A percentile compares a stretch with the other conserved stretches of the same genome.
phyloP scores from a whole-genome alignment of 2,888 invertebrate genomes.

The Cephalotes varians region DNA sequence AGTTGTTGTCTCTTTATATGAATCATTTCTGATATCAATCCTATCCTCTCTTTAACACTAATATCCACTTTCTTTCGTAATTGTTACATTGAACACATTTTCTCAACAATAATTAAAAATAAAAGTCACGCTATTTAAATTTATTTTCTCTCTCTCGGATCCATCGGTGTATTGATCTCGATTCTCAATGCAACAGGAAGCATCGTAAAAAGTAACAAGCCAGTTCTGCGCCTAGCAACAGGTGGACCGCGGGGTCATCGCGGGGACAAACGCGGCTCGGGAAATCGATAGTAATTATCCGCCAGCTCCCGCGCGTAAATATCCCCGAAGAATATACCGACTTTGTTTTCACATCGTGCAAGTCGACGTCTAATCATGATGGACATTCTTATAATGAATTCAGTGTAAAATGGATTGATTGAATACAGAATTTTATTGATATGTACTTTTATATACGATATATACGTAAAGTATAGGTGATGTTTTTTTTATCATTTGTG shows the following conservation, averaged over 20 bases:
- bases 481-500: neutral
- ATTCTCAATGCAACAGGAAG: neutral
- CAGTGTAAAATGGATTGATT: neutral
- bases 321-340: slow-evolving; percentile 50
- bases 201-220: neutral
- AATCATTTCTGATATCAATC: too few relatives aligned
- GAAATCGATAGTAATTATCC: slow-evolving; percentile 72
- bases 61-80: neutral
- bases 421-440: neutral
- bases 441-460: neutral
- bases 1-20: too few relatives aligned
- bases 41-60: slow-evolving; percentile 1
- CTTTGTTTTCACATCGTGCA: slow-evolving; percentile 1
- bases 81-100: neutral
- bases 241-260: slow-evolving; percentile 65
- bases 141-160: neutral
- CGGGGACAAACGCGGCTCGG: slow-evolving; percentile 47
- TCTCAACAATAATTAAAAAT: slow-evolving; percentile 10
- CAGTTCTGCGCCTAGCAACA: slow-evolving; percentile 69
- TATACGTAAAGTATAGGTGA: neutral
- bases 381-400: neutral
- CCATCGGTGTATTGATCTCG: neutral
- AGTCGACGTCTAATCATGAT: slow-evolving; percentile 9
- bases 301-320: slow-evolving; percentile 61
- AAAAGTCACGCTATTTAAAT: neutral